A percentile compares a stretch with the other conserved stretches of the same genome.
Conservation (phyloP, 2,113 vertebrate species). For the Microtus pennsylvanicus region DNA sequence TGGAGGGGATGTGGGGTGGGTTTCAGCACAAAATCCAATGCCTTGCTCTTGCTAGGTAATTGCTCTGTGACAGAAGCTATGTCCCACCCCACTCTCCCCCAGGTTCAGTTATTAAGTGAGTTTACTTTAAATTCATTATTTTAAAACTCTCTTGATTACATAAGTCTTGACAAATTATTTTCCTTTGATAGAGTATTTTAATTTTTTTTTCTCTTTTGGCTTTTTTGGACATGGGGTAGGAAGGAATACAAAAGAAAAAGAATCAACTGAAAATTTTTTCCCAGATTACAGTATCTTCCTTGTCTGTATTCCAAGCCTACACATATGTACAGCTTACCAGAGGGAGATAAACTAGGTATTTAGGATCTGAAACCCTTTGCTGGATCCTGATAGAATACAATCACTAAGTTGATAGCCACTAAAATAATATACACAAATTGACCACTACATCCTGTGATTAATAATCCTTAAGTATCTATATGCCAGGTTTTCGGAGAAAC, state of each 20-base stretch:
- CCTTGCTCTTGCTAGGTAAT: background rate
- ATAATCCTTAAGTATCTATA: slow-evolving; percentile 22
- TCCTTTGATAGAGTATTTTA: background rate
- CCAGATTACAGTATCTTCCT: slow-evolving; percentile 13
- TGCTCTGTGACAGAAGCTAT: background rate
- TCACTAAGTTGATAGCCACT: background rate
- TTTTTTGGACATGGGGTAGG: background rate
- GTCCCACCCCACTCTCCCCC: background rate
- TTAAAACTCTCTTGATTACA: background rate
- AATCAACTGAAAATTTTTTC: background rate
- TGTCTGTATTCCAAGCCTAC: background rate
- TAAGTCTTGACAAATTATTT: background rate
- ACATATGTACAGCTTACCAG: background rate
- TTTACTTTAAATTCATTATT: background rate
- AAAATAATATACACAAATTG: slow-evolving; percentile 41
- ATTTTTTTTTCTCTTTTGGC: background rate
- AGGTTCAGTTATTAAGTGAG: background rate
- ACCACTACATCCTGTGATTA: background rate
- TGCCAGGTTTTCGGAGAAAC: background rate
- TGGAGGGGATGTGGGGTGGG: background rate
- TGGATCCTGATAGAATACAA: slow-evolving; percentile 5
- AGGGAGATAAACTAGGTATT: background rate
- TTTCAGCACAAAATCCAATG: background rate
- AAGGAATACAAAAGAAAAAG: background rate
- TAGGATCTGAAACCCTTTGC: background rate